These are phyloP conservation scores for Nerophis ophidion DNA, from an alignment of 2,113 vertebrate genomes.

Conservation along the genomic window DNA sequence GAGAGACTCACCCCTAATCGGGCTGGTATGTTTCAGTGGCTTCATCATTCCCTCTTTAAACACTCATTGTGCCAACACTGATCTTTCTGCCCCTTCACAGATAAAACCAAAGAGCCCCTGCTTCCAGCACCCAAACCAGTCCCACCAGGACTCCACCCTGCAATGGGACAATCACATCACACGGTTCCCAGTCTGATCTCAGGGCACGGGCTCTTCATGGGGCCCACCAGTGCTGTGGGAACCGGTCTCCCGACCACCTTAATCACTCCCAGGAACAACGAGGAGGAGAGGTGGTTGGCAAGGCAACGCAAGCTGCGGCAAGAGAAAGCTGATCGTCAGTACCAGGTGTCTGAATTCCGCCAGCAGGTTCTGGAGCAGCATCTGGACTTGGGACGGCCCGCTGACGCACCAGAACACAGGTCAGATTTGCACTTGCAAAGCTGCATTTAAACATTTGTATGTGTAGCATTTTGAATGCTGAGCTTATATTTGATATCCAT, in stretches of 20 bases:
- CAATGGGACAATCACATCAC: conserved; percentile 76
- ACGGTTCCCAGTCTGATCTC: conserved; percentile 82
- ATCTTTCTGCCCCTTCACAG: conserved; percentile 54
- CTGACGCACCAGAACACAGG: conserved; percentile 75
- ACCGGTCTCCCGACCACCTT: conserved; percentile 73
- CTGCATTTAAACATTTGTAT: neutral
- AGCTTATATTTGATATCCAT: neutral
- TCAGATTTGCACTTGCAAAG: conserved; percentile 63
- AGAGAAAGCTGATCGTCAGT: conserved; percentile 96
- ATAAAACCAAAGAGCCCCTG: conserved; percentile 87
- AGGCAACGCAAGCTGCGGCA: conserved; percentile 90
- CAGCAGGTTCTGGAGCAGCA: conserved; percentile 97
- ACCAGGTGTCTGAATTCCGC: conserved; percentile 94
- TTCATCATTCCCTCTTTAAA: neutral
- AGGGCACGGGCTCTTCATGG: conserved; percentile 79
- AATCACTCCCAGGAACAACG: conserved; percentile 86
- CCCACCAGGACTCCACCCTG: conserved; percentile 78
- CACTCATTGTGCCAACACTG: neutral
- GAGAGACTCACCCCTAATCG: conserved; percentile 85
- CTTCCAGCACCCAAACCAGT: conserved; percentile 82
- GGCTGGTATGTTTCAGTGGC: conserved; percentile 70
- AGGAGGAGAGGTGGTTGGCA: conserved; percentile 96
- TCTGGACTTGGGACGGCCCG: conserved; percentile 82
- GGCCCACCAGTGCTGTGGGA: conserved; percentile 69
- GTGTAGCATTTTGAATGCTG: neutral